phyloP scores from a whole-genome alignment of 2,888 invertebrate genomes.

The Cloeon dipterum region DNA sequence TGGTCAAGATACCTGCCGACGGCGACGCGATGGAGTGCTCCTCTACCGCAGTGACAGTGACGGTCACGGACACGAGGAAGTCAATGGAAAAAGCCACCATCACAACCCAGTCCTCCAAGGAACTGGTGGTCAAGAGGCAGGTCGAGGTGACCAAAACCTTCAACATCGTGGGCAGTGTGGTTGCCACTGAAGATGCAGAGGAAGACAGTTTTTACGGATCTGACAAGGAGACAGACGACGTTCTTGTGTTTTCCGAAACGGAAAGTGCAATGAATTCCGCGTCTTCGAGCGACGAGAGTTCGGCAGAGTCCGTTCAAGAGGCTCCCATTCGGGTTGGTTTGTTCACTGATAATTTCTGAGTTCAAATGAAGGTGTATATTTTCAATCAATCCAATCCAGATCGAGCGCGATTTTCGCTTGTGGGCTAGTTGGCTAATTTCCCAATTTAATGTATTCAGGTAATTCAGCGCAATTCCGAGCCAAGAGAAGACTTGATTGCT shows the following conservation, averaged over 20 bases:
- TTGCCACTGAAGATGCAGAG: constrained; percentile 18
- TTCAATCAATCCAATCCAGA: no score
- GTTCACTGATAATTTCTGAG: no score
- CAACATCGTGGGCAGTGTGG: constrained; percentile 12
- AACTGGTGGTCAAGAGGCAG: constrained; percentile 12
- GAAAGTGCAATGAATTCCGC: constrained; percentile 10
- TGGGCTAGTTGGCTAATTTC: no score
- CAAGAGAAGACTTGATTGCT: constrained; percentile 22
- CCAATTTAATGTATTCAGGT: no score
- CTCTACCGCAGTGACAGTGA: not conserved
- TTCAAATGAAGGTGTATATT: no score
- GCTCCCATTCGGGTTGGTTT: no score
- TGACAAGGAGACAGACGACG: constrained; percentile 34
- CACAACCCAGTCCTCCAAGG: constrained; percentile 12
- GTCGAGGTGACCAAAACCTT: constrained; percentile 13
- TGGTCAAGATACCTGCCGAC: constrained; percentile 18
- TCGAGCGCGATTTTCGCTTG: no score
- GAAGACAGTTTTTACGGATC: constrained; percentile 35
- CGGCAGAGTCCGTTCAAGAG: constrained; percentile 20
- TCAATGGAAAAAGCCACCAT: constrained; percentile 12
- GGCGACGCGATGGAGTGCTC: constrained; percentile 13
- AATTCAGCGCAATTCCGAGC: not conserved
- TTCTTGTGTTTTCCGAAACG: constrained; percentile 33
- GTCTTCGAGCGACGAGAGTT: constrained; percentile 7
- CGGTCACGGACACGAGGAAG: constrained; percentile 6